Base-by-base conservation (phyloP, 1,140 invertebrate species). In the Microplitis mediator region DNA sequence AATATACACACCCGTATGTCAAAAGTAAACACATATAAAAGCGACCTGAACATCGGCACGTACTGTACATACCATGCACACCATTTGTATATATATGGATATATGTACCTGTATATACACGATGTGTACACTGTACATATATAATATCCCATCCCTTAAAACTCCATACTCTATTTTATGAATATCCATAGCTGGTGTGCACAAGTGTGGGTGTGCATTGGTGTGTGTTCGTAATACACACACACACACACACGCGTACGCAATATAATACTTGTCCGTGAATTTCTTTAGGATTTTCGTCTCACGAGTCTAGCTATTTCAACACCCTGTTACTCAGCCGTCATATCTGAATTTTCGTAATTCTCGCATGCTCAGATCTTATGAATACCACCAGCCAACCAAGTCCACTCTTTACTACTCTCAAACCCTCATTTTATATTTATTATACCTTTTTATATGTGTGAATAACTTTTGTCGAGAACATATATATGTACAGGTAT, bases 201-300 rank as follows among this genome's bases (percentile, higher is more conserved):
- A 23, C 2, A 23, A 23, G 23, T 23, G 23, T 23, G 23, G 23
- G 23, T 23, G 23, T 23, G 23, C 23, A 23, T 23, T 23, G 23
- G 23, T 23, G 23, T 23, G 23, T 23, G 23, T 23, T 23, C 2
- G 23, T 23, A 23, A 2, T 23, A 23, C 23, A 23, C 23, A 23
- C 23, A 23, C 23, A 23, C 23, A 2, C 23, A 23, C 23, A 23
- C 23, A 23, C 23, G 2, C 23, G 23, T 2, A 23, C 23, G 2
- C 1, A 23, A 23, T 23, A 23, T 23, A 23, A 23, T 6, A 45
- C 6, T 1, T 8, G 39, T 68, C 60, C 9, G 6, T 71, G 69
- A 63, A 71, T 71, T 63, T 71, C 45, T 71, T 71, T 35, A 34
- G n/a, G 31, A 50, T 23, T 6, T 61, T n/a, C 66, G 52, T 66